Base-by-base conservation (phyloP, 1,140 invertebrate species). In the Phortica variegata region DNA sequence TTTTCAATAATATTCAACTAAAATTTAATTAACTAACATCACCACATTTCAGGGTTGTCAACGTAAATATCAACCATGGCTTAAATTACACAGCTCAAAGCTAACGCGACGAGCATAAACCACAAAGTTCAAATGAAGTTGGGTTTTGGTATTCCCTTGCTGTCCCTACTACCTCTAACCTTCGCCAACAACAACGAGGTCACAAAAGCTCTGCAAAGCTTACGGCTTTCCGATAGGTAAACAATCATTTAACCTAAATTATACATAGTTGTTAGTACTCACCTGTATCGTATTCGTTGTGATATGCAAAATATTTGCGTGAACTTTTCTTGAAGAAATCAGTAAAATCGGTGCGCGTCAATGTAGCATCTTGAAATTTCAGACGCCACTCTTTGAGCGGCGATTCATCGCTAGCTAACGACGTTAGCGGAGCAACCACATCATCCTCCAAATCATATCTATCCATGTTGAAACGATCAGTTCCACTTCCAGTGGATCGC, bases 341-440 rank as follows among this genome's bases (percentile, higher is more conserved):
- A 13, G 66, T 58, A 32, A 76, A 58, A 37, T 70, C 70, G 32
- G 47, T 49, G 41, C 49, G 58, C 36, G 46, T 43, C 32, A 76
- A 47, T 44, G 61, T 73, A 40, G 65, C 70, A 18, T 60, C 48
- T 46, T 62, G 65, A 13, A 49, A 49, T 47, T 73, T 70, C 6
- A 71, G 54, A 32, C 73, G 66, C 73, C 73, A 73, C 47, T 76
- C 66, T 57, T 76, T 76, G 8, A 75, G 29, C 13, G 60, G 66
- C 7, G 68, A 61, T 48, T 49, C 51, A 19, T 56, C 54, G 29
- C 54, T 44, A 48, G 70, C 70, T 34, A 50, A 38, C 26, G 51
- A 26, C 7, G 40, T 32, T 43, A 36, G 57, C 39, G 69, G 69
- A 23, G 52, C 56, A 54, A 70, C 70, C 43, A 73, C 70, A 54